Evolutionary conservation across 2,888 invertebrate genomes (phyloP).

Genomic region (Drosophila vallismaia): DNA sequence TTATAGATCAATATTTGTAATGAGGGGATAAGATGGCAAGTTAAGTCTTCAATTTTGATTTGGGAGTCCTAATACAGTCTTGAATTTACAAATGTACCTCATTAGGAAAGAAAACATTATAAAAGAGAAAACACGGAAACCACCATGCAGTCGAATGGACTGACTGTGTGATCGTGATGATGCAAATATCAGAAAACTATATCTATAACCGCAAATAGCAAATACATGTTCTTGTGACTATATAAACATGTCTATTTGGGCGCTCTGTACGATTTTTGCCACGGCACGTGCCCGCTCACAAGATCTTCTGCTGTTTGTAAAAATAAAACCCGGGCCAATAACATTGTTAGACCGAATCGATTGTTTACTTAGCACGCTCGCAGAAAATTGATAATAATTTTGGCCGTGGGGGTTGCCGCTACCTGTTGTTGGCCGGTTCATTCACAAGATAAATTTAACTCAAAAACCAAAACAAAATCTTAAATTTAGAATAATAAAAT

Average conservation of each 20-base stretch:
- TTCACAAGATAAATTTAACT: conserved; percentile 76
- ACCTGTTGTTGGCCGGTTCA: conserved; percentile 68
- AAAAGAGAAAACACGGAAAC: too few relatives aligned
- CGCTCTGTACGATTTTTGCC: conserved; percentile 57
- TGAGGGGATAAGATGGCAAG: neutral
- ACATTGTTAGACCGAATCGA: conserved; percentile 52
- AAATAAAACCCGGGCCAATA: conserved; percentile 54
- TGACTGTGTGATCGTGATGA: conserved; percentile 9
- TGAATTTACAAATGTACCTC: too few relatives aligned
- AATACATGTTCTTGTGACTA: neutral
- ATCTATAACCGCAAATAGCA: conserved; percentile 19
- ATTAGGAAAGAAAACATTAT: too few relatives aligned
- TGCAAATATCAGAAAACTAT: conserved; percentile 31
- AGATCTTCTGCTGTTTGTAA: conserved; percentile 39
- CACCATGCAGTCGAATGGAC: neutral
- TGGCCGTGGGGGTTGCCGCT: conserved; percentile 29
- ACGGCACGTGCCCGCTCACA: conserved; percentile 68
- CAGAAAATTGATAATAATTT: conserved; percentile 65
- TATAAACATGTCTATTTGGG: conserved; percentile 34
- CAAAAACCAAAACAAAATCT: conserved; percentile 77
- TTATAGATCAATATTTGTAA: neutral
- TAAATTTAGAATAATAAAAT: conserved; percentile 74
- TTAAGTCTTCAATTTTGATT: too few relatives aligned
- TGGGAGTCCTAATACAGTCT: too few relatives aligned
- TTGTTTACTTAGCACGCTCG: conserved; percentile 57